Percentiles rank a stretch among this genome's conserved stretches.
Evolutionary conservation across 2,888 invertebrate species (phyloP).

Genomic region (Melanostoma scalare): DNA sequence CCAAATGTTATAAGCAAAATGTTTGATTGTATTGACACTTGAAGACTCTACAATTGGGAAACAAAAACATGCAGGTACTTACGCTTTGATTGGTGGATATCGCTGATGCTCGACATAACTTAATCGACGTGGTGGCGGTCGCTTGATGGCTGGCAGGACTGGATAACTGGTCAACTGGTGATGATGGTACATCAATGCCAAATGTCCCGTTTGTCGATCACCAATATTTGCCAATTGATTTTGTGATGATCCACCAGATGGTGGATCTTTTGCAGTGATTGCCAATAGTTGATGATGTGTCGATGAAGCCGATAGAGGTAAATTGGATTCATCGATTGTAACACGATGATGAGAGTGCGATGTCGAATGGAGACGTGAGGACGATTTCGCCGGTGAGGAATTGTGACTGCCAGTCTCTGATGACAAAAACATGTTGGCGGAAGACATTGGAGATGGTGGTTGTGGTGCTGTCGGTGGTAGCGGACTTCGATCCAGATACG

Average conservation of each 20-base stretch:
- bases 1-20: no score
- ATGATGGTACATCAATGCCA: conserved; percentile 82
- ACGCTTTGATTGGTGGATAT: conserved; percentile 81
- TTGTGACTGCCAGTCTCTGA: conserved; percentile 89
- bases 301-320: conserved; percentile 78
- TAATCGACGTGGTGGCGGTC: conserved; percentile 80
- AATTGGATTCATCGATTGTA: conserved; percentile 81
- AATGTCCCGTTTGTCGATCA: conserved; percentile 78
- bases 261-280: conserved; percentile 76
- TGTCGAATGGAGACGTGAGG: conserved; percentile 78
- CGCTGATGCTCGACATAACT: conserved; percentile 77
- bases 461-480: conserved; percentile 79
- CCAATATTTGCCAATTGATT: conserved; percentile 76
- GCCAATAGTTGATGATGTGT: conserved; percentile 77
- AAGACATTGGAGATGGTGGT: conserved; percentile 89
- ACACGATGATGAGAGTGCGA: conserved; percentile 80
- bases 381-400: conserved; percentile 84
- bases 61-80: conserved; percentile 75
- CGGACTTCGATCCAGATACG: conserved; percentile 74
- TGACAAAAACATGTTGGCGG: conserved; percentile 89
- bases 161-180: conserved; percentile 81
- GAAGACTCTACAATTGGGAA: not conserved
- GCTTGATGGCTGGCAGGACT: conserved; percentile 80
- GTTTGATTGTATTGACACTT: no score
- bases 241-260: conserved; percentile 77